Conservation (phyloP, 1,140 invertebrate species). For the Yoshiicerus persimilis region DNA sequence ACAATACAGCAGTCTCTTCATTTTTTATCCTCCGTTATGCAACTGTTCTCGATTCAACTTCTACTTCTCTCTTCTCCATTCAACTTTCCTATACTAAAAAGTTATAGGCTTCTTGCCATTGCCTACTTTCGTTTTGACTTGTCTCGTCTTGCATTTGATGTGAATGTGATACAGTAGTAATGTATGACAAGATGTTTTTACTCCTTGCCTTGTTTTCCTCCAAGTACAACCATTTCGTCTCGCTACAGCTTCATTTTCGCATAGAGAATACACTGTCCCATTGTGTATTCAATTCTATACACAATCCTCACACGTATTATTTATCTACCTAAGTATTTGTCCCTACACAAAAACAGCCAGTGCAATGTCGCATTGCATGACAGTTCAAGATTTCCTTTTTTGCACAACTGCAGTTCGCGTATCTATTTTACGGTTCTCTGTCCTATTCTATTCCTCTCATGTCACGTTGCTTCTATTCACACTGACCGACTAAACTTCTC, state of each 20-base stretch:
- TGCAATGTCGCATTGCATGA: conserved; percentile 1
- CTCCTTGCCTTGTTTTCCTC: background rate
- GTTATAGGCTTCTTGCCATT: too few species aligned
- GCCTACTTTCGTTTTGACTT: too few species aligned
- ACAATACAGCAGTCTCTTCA: background rate
- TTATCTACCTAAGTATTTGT: background rate
- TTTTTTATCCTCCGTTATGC: too few species aligned
- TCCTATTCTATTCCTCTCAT: background rate
- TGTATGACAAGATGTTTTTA: background rate
- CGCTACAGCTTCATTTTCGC: background rate
- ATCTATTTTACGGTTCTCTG: background rate
- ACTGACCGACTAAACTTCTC: background rate
- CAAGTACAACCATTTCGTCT: background rate
- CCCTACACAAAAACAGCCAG: background rate
- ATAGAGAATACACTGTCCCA: background rate
- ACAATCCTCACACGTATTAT: background rate
- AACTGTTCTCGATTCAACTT: too few species aligned
- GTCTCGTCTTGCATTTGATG: too few species aligned
- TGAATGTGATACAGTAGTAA: too few species aligned
- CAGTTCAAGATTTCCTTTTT: background rate
- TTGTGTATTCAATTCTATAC: background rate
- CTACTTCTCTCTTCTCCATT: too few species aligned
- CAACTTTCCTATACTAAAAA: too few species aligned
- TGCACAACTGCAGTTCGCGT: background rate
- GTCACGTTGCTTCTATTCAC: background rate